Conservation (phyloP, 53 echinoderm and acorn worm species). For the Apostichopus leukothele region DNA sequence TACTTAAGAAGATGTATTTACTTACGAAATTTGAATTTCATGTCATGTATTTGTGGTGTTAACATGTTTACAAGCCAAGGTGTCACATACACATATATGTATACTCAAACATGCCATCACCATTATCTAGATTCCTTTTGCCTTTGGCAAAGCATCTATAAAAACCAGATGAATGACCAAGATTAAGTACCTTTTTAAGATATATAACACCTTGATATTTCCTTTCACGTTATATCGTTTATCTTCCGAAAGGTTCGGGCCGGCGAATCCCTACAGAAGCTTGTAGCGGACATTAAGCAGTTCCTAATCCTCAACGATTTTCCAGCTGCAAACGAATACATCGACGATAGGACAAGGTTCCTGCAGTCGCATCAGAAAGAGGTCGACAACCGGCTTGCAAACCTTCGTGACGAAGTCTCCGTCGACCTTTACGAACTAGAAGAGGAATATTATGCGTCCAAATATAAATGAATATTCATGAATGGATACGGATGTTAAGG, state of each 20-base stretch:
- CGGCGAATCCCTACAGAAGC: constrained; percentile 91
- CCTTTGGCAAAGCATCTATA: too few relatives aligned
- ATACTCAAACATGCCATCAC: too few relatives aligned
- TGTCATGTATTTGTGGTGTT: too few relatives aligned
- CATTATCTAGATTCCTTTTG: too few relatives aligned
- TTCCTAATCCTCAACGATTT: constrained; percentile 98
- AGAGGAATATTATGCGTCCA: constrained; percentile 91
- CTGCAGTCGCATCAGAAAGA: constrained; percentile 68
- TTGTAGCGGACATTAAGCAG: constrained; percentile 95
- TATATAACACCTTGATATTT: too few relatives aligned
- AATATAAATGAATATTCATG: constrained; percentile 68
- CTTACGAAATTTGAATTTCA: too few relatives aligned
- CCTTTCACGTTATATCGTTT: neutral
- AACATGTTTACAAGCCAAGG: too few relatives aligned
- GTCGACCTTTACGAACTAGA: constrained; percentile 88
- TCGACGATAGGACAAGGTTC: constrained; percentile 78
- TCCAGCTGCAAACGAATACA: constrained; percentile 86
- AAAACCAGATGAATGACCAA: too few relatives aligned
- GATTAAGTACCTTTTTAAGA: too few relatives aligned
- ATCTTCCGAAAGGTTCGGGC: constrained; percentile 81
- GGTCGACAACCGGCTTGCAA: constrained; percentile 72
- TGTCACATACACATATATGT: too few relatives aligned
- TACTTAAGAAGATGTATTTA: too few relatives aligned
- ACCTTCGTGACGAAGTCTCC: constrained; percentile 81
- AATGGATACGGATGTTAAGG: neutral